Base-by-base conservation (phyloP, 1,140 invertebrate genomes). In the Physella acuta region DNA sequence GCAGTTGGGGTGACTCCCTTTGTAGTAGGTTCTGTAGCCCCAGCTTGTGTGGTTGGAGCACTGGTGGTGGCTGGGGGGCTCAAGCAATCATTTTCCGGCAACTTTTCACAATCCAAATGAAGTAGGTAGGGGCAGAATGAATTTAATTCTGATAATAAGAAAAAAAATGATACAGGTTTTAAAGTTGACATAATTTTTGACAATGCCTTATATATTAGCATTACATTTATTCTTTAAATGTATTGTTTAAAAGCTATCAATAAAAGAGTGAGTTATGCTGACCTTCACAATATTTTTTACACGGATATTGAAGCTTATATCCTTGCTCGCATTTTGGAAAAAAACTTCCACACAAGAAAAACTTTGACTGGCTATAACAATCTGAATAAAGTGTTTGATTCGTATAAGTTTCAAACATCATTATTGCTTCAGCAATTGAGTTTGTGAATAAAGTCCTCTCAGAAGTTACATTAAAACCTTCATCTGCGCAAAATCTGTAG, bases 281-380 rank as follows among this genome's bases (percentile, higher is more conserved):
- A 67, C 70, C 70, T 61, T 67, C 14, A 65, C 70, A 71, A 8
- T 60, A 44, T 17, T 33, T 67, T 20, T 51, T 53, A 33, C 70
- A 71, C 1, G 70, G 70, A 11, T 28, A 24, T 31, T n/a, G 53
- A 24, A 62, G 26, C 14, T 71, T 56, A 11, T 36, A 30, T 16
- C 33, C 31, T 31, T 61, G 24, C 11, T 61, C 70, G 51, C 70
- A 71, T 34, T 30, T 28, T 2, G 70, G 70, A 33, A 71, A 67
- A 31, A 71, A 71, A 16, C 44, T 55, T 31, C 63, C 39, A 36
- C 70, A 71, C 44, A 61, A 61, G 64, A 67, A 71, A 65, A 67
- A 71, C 36, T 67, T 63, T 24, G 58, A 49, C 33, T 39, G 16
- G 1, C 34, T 55, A 26, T 56, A 65, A 28, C 70, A 71, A 4